phyloP scores from a whole-genome alignment of 2,113 vertebrate genomes.

The Muscicapa adusta region DNA sequence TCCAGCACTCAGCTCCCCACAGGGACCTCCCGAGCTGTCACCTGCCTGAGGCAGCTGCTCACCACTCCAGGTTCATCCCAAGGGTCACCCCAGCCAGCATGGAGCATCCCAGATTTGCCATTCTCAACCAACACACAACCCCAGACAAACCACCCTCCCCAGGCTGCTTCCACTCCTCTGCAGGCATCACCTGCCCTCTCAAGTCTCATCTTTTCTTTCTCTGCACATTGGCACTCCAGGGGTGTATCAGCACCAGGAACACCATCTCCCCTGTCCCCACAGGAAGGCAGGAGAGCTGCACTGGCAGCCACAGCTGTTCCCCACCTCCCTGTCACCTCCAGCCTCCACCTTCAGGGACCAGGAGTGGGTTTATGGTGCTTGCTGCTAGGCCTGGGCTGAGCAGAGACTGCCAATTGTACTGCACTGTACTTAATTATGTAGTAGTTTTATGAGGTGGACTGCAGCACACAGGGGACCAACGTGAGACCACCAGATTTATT shows the following conservation, averaged over 20 bases:
- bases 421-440: constrained; percentile 72
- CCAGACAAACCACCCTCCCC: background rate
- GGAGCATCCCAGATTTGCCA: background rate
- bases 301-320: background rate
- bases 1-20: fast-evolving
- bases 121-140: no score
- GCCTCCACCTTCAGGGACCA: background rate
- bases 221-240: background rate
- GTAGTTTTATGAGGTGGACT: constrained; percentile 76
- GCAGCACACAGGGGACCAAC: constrained; percentile 63
- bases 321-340: background rate
- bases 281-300: background rate
- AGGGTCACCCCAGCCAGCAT: background rate
- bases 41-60: background rate
- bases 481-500: constrained; percentile 69
- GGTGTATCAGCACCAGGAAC: background rate
- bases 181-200: background rate
- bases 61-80: fast-evolving
- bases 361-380: background rate
- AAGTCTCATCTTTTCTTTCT: background rate
- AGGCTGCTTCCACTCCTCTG: background rate
- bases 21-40: fast-evolving
- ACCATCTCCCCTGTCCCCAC: fast-evolving
- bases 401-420: constrained; percentile 63
- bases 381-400: constrained; percentile 31